Evolutionary conservation across 2,888 invertebrate genomes (phyloP).

Genomic region (Synanthedon andrenaeformis): DNA sequence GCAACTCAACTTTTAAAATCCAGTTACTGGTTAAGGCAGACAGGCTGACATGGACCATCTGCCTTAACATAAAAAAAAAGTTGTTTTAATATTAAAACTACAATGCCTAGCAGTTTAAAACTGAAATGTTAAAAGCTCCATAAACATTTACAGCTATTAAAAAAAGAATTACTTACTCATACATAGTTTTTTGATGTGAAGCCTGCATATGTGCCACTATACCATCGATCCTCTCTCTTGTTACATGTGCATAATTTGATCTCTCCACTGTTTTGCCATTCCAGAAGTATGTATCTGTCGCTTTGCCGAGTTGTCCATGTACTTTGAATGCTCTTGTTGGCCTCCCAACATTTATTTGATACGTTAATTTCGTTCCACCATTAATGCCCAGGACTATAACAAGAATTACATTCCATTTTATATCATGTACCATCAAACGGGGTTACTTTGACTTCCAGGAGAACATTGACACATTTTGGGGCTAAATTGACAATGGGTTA

Average conservation of each 20-base stretch:
- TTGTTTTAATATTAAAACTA: no score
- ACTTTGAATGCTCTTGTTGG: constrained; percentile 79
- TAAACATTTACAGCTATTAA: no score
- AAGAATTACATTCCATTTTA: neutral
- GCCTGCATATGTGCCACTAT: constrained; percentile 85
- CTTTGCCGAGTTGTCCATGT: constrained; percentile 80
- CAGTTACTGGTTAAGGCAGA: no score
- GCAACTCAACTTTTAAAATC: no score
- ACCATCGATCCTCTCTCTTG: constrained; percentile 75
- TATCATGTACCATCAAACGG: no score
- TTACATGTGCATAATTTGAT: constrained; percentile 78
- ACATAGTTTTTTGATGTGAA: constrained; percentile 88
- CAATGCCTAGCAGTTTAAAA: no score
- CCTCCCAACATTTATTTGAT: constrained; percentile 69
- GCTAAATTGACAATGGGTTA: no score
- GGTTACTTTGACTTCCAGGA: no score
- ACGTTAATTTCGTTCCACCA: constrained; percentile 69
- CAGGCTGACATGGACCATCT: no score
- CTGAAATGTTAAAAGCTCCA: no score
- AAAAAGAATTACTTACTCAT: constrained; percentile 72
- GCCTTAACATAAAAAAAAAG: no score
- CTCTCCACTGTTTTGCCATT: constrained; percentile 79
- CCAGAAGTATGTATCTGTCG: constrained; percentile 79
- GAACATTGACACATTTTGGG: no score
- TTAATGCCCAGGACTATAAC: constrained; percentile 80